Percentiles rank a stretch among this genome's conserved stretches.
Evolutionary conservation across 2,888 invertebrate genomes (phyloP).

Genomic region (Leuctra nigra): DNA sequence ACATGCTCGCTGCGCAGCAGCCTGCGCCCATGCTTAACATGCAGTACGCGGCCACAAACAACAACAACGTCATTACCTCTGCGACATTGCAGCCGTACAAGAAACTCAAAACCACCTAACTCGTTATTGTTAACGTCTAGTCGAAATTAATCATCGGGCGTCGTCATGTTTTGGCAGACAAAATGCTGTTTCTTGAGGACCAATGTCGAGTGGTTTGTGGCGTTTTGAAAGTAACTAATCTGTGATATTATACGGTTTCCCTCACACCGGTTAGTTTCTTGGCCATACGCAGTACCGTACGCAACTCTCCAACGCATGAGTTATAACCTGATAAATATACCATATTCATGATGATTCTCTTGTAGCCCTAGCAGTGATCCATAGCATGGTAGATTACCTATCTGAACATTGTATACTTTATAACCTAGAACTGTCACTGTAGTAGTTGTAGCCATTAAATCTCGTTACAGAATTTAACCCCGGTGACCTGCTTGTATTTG

Average conservation of each 20-base stretch:
- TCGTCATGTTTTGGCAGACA: slow-evolving; percentile 21
- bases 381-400: slow-evolving; percentile 27
- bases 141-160: slow-evolving; percentile 26
- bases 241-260: slow-evolving; percentile 13
- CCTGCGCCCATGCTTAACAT: slow-evolving; percentile 34
- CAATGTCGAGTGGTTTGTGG: slow-evolving; percentile 9
- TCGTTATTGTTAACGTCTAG: slow-evolving; percentile 24
- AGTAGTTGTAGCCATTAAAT: slow-evolving; percentile 19
- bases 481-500: slow-evolving; percentile 17
- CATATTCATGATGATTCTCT: not conserved
- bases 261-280: slow-evolving; percentile 16
- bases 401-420: slow-evolving; percentile 26
- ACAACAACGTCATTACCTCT: slow-evolving; percentile 39
- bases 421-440: slow-evolving; percentile 24
- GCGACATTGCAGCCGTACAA: slow-evolving; percentile 76
- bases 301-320: too few relatives aligned
- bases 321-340: too few relatives aligned
- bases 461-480: slow-evolving; percentile 20
- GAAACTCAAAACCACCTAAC: slow-evolving; percentile 85
- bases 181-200: slow-evolving; percentile 16
- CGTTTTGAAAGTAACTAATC: slow-evolving; percentile 7
- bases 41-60: slow-evolving; percentile 35
- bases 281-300: slow-evolving; percentile 1
- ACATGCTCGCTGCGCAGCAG: slow-evolving; percentile 22
- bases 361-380: slow-evolving; percentile 21